Conservation (phyloP, 2,888 invertebrate species). For the Thymelicus sylvestris region DNA sequence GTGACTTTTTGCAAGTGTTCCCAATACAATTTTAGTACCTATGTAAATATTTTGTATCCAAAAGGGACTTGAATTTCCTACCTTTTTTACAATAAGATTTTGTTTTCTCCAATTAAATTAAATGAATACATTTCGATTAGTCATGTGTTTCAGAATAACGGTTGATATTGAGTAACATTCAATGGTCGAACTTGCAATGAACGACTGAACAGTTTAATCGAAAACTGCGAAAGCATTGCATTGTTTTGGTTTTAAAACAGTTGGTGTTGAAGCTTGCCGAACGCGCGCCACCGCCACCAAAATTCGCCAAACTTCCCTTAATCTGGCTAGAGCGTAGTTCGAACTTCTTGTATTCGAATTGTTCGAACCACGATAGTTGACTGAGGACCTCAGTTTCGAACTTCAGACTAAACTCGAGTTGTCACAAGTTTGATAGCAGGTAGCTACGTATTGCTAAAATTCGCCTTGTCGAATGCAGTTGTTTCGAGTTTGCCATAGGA, state of each 20-base stretch:
- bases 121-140: too few relatives aligned
- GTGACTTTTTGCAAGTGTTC: too few relatives aligned
- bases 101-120: too few relatives aligned
- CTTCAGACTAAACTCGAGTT: conserved; percentile 40
- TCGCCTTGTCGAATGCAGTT: conserved; percentile 45
- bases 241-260: conserved; percentile 49
- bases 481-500: conserved; percentile 30
- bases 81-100: too few relatives aligned
- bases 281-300: conserved; percentile 45
- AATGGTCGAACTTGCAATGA: background rate
- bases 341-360: conserved; percentile 37
- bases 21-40: too few relatives aligned
- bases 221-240: conserved; percentile 43
- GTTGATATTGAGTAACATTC: background rate
- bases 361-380: conserved; percentile 43
- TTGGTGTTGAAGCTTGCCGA: conserved; percentile 43
- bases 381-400: conserved; percentile 37
- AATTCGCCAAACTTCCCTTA: conserved; percentile 54
- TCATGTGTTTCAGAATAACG: too few relatives aligned
- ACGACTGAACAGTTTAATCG: background rate
- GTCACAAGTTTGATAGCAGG: conserved; percentile 39
- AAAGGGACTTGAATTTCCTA: too few relatives aligned
- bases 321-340: conserved; percentile 47
- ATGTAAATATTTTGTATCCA: too few relatives aligned
- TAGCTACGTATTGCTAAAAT: conserved; percentile 37